Conservation (phyloP, 1,140 invertebrate genomes). For the Drosophila pseudoobscura region DNA sequence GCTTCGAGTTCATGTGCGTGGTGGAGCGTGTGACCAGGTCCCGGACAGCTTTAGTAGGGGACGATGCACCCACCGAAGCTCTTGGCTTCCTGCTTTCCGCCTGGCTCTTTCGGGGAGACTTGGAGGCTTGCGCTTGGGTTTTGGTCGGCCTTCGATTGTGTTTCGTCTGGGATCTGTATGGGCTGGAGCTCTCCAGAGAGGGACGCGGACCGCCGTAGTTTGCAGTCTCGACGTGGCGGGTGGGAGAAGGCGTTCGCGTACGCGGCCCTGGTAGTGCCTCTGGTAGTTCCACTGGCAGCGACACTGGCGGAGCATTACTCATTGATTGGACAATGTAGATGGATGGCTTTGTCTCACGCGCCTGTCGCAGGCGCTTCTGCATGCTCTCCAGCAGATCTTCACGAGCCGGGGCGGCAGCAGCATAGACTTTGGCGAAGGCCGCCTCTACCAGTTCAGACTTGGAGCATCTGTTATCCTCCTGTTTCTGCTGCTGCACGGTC, state of each 20-base stretch:
- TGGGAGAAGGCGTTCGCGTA: no score
- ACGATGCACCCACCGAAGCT: no score
- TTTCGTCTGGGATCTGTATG: no score
- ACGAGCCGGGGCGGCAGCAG: slow-evolving; percentile 54
- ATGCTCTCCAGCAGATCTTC: slow-evolving; percentile 50
- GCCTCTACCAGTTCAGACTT: slow-evolving; percentile 24
- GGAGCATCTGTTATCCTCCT: not conserved
- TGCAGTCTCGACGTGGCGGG: not conserved
- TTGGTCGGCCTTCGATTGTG: no score
- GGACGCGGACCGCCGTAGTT: slow-evolving; percentile 8
- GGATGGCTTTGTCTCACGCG: slow-evolving; percentile 70
- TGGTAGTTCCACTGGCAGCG: not conserved
- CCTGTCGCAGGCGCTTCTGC: slow-evolving; percentile 62
- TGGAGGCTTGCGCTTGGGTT: no score
- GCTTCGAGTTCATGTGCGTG: slow-evolving; percentile 64
- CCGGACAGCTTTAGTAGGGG: slow-evolving; percentile 34
- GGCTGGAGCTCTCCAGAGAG: not conserved
- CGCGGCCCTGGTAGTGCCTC: not conserved
- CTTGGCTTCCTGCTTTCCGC: no score
- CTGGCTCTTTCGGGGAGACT: no score
- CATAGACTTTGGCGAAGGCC: slow-evolving; percentile 60
- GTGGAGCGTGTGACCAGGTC: slow-evolving; percentile 66
- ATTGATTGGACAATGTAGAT: slow-evolving; percentile 73
- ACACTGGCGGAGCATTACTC: slow-evolving; percentile 24
- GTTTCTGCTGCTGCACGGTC: slow-evolving; percentile 29